Percentiles rank a stretch among this genome's conserved stretches.
phyloP scores from a whole-genome alignment of 1,140 invertebrate species.

The Saccostrea echinata region DNA sequence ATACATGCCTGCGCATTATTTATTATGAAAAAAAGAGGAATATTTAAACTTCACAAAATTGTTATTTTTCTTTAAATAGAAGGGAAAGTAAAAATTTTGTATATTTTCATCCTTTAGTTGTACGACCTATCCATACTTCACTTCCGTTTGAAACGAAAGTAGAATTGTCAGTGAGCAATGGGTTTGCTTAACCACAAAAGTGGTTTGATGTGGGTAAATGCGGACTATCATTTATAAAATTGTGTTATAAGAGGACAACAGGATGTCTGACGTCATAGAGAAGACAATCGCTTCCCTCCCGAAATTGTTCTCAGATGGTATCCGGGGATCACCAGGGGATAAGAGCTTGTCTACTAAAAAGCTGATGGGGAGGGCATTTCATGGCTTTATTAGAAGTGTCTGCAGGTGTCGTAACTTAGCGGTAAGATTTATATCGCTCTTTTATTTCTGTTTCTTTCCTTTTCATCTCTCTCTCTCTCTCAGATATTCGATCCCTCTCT shows the following conservation, averaged over 20 bases:
- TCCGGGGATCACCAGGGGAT: constrained; percentile 43
- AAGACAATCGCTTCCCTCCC: constrained; percentile 63
- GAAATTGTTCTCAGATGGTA: constrained; percentile 52
- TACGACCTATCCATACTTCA: background rate
- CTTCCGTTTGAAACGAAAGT: constrained; percentile 16
- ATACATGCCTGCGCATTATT: too few species aligned
- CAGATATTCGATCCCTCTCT: background rate
- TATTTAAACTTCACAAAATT: too few species aligned
- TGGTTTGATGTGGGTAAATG: too few species aligned
- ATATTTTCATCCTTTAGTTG: background rate
- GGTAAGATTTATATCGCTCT: background rate
- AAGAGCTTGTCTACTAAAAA: constrained; percentile 9
- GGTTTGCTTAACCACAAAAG: background rate
- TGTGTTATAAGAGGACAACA: background rate
- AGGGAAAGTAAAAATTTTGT: too few species aligned
- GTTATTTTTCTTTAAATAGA: too few species aligned
- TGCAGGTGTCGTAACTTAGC: background rate
- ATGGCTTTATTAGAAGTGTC: background rate
- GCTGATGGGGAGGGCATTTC: background rate
- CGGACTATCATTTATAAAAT: too few species aligned
- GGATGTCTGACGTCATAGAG: constrained; percentile 67
- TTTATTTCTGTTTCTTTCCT: background rate
- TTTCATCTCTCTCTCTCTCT: background rate
- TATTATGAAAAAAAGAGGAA: too few species aligned
- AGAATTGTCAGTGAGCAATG: background rate